These are phyloP conservation scores for Cephus rjabovi DNA, from an alignment of 2,888 invertebrate genomes.

Conservation along the genomic window DNA sequence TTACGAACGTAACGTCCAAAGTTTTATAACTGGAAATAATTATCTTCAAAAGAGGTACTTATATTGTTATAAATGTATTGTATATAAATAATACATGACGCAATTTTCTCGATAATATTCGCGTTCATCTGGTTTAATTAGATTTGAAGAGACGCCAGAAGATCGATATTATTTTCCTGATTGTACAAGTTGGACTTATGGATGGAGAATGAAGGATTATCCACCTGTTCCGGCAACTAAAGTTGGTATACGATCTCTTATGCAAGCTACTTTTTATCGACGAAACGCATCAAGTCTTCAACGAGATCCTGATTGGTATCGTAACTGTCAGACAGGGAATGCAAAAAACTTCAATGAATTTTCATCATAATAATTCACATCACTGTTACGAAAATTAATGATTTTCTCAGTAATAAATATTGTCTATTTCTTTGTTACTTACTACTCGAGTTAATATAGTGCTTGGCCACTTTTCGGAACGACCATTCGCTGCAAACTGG, in stretches of 20 bases:
- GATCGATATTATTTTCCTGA: constrained; percentile 55
- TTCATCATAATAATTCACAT: constrained; percentile 29
- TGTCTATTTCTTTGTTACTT: neutral
- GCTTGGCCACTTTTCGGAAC: constrained; percentile 3
- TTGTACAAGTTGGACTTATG: constrained; percentile 54
- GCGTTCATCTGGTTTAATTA: neutral
- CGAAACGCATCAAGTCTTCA: constrained; percentile 46
- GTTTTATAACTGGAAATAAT: constrained; percentile 46
- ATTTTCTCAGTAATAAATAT: neutral
- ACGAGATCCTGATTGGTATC: constrained; percentile 47
- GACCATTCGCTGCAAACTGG: constrained; percentile 11
- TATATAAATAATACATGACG: neutral
- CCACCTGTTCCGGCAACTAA: constrained; percentile 31
- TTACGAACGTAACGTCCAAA: constrained; percentile 43
- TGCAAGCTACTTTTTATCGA: constrained; percentile 47
- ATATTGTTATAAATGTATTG: neutral
- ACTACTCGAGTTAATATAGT: neutral
- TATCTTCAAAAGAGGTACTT: constrained; percentile 52
- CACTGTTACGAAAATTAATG: neutral
- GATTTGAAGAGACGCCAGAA: constrained; percentile 51
- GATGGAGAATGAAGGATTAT: constrained; percentile 55
- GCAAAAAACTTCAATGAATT: constrained; percentile 46
- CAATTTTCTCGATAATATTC: neutral
- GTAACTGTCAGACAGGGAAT: constrained; percentile 36
- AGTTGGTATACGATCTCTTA: constrained; percentile 38